phyloP scores from a whole-genome alignment of 2,797 vertebrate species.

The Brachyalestes nurse region DNA sequence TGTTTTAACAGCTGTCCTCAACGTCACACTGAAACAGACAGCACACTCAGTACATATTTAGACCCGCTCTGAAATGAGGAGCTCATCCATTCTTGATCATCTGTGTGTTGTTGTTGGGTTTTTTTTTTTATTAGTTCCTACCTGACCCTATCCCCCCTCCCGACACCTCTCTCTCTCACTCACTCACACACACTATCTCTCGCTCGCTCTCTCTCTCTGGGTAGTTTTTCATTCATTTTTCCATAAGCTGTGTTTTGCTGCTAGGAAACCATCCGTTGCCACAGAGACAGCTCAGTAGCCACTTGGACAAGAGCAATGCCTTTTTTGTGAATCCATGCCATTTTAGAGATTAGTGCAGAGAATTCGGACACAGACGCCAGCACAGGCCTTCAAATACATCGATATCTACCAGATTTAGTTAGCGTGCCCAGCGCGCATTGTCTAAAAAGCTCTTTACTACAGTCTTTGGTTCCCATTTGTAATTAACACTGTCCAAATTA shows the following conservation, averaged over 20 bases:
- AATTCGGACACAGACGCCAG: constrained; percentile 1
- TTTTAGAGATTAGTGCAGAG: constrained; percentile 27
- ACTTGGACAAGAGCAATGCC: constrained; percentile 41
- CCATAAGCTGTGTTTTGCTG: constrained; percentile 58
- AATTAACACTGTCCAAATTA: constrained; percentile 14
- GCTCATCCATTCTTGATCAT: constrained; percentile 22
- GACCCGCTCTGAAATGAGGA: constrained; percentile 22
- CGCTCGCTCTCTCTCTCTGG: constrained; percentile 21
- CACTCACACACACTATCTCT: neutral
- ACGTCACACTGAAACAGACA: constrained; percentile 42
- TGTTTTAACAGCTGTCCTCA: constrained; percentile 60
- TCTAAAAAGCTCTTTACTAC: neutral
- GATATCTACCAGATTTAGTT: constrained; percentile 11
- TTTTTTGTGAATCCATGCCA: constrained; percentile 30
- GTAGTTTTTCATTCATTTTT: constrained; percentile 61
- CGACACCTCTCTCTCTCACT: too few species aligned
- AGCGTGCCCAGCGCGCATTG: constrained; percentile 4
- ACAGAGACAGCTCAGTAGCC: constrained; percentile 56
- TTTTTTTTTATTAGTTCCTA: too few species aligned
- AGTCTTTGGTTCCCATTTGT: constrained; percentile 23
- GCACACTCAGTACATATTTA: constrained; percentile 43
- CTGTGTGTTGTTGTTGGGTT: constrained; percentile 1
- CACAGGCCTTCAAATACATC: constrained; percentile 16
- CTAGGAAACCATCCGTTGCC: constrained; percentile 60
- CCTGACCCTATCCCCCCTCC: too few species aligned